These are phyloP conservation scores for Drosophila malerkotliana DNA, from an alignment of 1,140 invertebrate genomes.

Conservation along the genomic window DNA sequence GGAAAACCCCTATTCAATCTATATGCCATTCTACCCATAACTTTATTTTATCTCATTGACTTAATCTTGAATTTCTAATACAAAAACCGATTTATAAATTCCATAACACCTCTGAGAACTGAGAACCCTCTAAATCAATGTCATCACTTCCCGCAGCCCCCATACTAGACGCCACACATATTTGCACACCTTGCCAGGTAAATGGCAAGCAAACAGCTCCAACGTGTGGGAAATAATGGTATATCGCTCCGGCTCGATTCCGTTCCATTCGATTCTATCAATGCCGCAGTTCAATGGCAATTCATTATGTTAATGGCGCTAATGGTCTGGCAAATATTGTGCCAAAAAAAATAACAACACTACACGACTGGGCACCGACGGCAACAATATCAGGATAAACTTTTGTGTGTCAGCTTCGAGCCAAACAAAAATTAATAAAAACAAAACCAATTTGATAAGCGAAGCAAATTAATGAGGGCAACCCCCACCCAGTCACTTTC, in stretches of 20 bases:
- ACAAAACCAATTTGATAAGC: constrained; percentile 80
- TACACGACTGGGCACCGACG: constrained; percentile 1
- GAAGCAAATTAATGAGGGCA: constrained; percentile 74
- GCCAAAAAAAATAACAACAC: constrained; percentile 46
- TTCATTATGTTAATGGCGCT: constrained; percentile 80
- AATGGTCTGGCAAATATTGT: constrained; percentile 78
- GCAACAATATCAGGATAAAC: constrained; percentile 39
- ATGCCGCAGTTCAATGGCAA: constrained; percentile 68
- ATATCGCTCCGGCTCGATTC: constrained; percentile 31
- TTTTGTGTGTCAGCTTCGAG: constrained; percentile 46
- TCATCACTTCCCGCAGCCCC: constrained; percentile 3
- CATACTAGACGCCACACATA: neutral
- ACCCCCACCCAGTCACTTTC: neutral
- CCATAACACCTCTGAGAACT: neutral
- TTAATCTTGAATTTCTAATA: constrained; percentile 15
- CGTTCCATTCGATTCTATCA: constrained; percentile 26
- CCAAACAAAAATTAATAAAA: constrained; percentile 58
- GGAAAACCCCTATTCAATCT: no score
- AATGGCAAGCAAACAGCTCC: constrained; percentile 33
- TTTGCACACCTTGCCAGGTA: constrained; percentile 42
- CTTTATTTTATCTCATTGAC: neutral
- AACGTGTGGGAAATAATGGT: constrained; percentile 36
- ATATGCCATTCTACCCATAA: neutral
- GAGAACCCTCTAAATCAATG: constrained; percentile 34
- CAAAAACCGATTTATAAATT: constrained; percentile 6